Conservation (phyloP, 2,888 invertebrate genomes). For the Aleiodes testaceus region DNA sequence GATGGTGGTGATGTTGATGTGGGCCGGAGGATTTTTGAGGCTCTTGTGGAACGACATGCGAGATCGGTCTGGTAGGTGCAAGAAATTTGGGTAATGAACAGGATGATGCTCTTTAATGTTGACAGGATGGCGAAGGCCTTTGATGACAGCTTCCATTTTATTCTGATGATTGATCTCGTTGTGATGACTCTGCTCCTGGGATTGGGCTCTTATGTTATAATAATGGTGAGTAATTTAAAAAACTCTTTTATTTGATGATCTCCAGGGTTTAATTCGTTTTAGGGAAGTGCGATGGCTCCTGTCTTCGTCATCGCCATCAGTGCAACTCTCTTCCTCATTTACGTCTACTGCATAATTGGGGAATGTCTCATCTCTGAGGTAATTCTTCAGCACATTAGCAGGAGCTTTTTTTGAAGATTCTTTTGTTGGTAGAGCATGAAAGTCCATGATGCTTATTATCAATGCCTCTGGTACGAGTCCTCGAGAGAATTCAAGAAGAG, state of each 20-base stretch:
- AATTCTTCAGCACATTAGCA: neutral
- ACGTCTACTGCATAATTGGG: conserved; percentile 52
- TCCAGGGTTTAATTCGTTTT: neutral
- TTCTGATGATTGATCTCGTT: conserved; percentile 55
- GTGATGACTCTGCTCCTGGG: conserved; percentile 55
- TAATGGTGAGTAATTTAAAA: conserved; percentile 45
- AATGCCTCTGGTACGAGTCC: conserved; percentile 76
- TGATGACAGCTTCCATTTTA: conserved; percentile 53
- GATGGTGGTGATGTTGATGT: conserved; percentile 32
- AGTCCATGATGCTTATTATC: conserved; percentile 74
- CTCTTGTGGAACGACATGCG: conserved; percentile 47
- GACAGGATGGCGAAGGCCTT: conserved; percentile 55
- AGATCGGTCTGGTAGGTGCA: conserved; percentile 50
- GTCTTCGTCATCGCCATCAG: conserved; percentile 46
- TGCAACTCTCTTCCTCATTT: conserved; percentile 48
- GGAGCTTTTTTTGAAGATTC: neutral
- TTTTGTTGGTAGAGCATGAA: conserved; percentile 68
- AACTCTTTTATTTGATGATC: neutral
- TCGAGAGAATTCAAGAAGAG: conserved; percentile 71
- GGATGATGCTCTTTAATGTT: too few relatives aligned
- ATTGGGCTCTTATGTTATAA: conserved; percentile 52
- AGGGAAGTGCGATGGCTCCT: conserved; percentile 46
- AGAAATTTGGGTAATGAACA: too few relatives aligned
- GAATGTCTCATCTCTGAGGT: conserved; percentile 53
- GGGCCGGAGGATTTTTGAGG: conserved; percentile 43